phyloP scores from a whole-genome alignment of 92 coral and sea anemone genomes.

The Paragorgia papillata region DNA sequence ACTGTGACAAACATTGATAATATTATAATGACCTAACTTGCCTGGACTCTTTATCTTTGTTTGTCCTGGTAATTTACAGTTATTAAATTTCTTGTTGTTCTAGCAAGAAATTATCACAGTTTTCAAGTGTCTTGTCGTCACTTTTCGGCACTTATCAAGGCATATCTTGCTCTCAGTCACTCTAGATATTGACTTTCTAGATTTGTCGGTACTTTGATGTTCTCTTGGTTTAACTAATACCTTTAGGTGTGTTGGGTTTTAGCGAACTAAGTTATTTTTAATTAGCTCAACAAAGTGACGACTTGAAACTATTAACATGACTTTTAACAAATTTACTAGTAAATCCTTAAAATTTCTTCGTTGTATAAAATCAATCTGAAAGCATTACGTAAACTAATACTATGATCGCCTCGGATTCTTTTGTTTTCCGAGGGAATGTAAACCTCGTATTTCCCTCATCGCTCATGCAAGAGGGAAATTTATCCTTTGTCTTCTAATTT shows the following conservation, averaged over 20 bases:
- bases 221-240: too few relatives aligned
- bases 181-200: too few relatives aligned
- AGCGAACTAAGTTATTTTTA: background rate
- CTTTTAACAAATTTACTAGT: background rate
- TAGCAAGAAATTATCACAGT: background rate
- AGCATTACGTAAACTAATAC: too few relatives aligned
- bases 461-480: too few relatives aligned
- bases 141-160: background rate
- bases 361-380: background rate
- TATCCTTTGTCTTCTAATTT: too few relatives aligned
- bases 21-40: too few relatives aligned
- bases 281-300: constrained; percentile 20
- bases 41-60: constrained; percentile 30
- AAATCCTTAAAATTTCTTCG: background rate
- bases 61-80: constrained; percentile 28
- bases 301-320: constrained; percentile 8
- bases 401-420: too few relatives aligned
- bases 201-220: too few relatives aligned
- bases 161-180: constrained; percentile 11
- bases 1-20: background rate
- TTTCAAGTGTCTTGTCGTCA: constrained; percentile 31
- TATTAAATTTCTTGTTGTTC: background rate
- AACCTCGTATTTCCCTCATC: too few relatives aligned
- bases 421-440: too few relatives aligned
- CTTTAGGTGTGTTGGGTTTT: background rate